Evolutionary conservation across 2,888 invertebrate species (phyloP).

Genomic region (Trypoxylon attenuatum): DNA sequence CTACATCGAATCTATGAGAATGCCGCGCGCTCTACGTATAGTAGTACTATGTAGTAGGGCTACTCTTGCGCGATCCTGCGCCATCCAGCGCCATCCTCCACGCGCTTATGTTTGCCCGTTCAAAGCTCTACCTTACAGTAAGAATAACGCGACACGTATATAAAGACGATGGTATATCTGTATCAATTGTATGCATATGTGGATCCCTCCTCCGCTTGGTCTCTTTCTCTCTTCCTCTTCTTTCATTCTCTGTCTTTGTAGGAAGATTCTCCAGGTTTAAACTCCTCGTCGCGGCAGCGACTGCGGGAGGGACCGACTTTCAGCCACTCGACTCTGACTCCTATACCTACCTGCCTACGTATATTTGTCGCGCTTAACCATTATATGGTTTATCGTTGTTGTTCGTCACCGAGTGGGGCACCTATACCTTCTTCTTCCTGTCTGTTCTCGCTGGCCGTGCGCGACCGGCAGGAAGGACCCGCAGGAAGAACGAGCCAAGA

Average conservation of each 20-base stretch:
- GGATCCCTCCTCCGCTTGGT: slow-evolving; percentile 40
- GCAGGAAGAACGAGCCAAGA: slow-evolving; percentile 34
- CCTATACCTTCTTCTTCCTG: slow-evolving; percentile 16
- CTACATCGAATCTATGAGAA: slow-evolving; percentile 49
- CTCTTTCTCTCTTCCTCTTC: neutral
- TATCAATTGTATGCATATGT: slow-evolving; percentile 75
- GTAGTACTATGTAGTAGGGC: slow-evolving; percentile 16
- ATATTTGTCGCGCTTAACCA: slow-evolving; percentile 70
- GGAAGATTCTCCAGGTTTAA: neutral
- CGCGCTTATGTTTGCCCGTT: slow-evolving; percentile 24
- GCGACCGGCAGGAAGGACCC: slow-evolving; percentile 3
- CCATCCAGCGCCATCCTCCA: slow-evolving; percentile 14
- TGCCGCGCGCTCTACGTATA: slow-evolving; percentile 49
- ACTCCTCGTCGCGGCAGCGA: neutral
- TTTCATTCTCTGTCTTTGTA: neutral
- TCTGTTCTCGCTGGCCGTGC: neutral
- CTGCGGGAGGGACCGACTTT: too few species aligned
- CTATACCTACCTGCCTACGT: slow-evolving; percentile 53
- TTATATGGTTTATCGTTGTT: slow-evolving; percentile 71
- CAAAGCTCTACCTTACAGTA: slow-evolving; percentile 28
- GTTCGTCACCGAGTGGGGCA: slow-evolving; percentile 58
- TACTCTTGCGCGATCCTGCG: too few species aligned
- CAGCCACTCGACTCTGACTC: slow-evolving; percentile 9
- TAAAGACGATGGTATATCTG: slow-evolving; percentile 73
- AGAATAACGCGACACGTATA: slow-evolving; percentile 53